Base-by-base conservation (phyloP, 2,113 vertebrate genomes). In the Elephas maximus region DNA sequence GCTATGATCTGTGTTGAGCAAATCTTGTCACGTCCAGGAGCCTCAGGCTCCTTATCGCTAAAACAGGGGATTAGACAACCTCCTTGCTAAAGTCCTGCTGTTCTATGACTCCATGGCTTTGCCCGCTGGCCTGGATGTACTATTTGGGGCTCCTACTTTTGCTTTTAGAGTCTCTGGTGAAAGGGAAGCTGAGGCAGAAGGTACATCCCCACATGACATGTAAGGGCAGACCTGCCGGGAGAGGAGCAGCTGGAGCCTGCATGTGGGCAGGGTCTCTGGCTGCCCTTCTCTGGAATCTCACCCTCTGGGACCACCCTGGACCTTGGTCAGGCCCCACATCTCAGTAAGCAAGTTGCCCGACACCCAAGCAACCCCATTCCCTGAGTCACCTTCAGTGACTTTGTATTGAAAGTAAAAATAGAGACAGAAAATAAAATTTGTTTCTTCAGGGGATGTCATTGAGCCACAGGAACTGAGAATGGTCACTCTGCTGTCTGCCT, bases 371-470 rank as follows among this genome's bases (percentile, higher is more conserved):
- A 37, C 20, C 24, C 77, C 33, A 24, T n/a, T 73, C 92, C 45
- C 41, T n/a, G 5, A 80, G 26, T 81, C 37, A 79, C 77, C 41
- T 87, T 53, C 65, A 12, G n/a, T 51, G 90, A 45, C 45, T 73
- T 93, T 84, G 44, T 20, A 44, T 7, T 81, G 57, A 20, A 83
- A 51, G 63, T 73, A 57, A 93, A 90, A 86, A 53, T 73, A 76
- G 57, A 48, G 37, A 44, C 65, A 74, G 74, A 57, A 94, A 84
- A 83, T 93, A 53, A 90, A 95, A 57, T 33, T 44, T 71, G 21
- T 82, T 84, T 88, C 85, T 83, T 79, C 77, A 45, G 44, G 89
- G 69, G 60, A 90, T 33, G 23, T 6, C 63, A 69, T 28, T 21
- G 94, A 93, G 77, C 73, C 20, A 0, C 1, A 1, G 18, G 60